phyloP scores from a whole-genome alignment of 2,888 invertebrate species.

The Monoplex corrugatus region DNA sequence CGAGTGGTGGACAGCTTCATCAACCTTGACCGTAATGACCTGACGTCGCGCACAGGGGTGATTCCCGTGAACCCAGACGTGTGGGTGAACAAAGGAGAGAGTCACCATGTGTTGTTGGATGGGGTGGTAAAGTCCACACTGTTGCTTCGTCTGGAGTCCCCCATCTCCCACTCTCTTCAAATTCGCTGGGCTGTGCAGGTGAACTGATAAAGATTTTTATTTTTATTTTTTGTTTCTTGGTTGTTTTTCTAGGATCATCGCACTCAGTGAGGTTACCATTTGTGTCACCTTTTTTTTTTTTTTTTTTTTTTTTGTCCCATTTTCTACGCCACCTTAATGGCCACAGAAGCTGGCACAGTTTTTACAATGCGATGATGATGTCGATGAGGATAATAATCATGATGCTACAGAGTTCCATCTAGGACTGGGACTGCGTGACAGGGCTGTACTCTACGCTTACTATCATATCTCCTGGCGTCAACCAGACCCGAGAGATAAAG shows the following conservation, averaged over 20 bases:
- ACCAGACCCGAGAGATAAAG: too few species aligned
- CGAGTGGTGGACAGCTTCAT: constrained; percentile 18
- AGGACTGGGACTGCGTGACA: too few species aligned
- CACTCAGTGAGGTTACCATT: not conserved
- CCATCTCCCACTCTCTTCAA: not conserved
- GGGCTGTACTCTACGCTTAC: too few species aligned
- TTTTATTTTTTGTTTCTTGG: not conserved
- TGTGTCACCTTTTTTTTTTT: not conserved
- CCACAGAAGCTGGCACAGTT: too few species aligned
- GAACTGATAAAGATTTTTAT: not conserved
- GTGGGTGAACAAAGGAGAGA: too few species aligned
- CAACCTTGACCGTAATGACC: not conserved
- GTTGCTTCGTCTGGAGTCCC: not conserved
- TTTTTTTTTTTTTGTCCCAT: not conserved
- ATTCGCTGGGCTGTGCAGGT: not conserved
- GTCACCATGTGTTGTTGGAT: not conserved
- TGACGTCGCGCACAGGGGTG: not conserved
- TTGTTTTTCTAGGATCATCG: not conserved
- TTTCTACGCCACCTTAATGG: too few species aligned
- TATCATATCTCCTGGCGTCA: too few species aligned
- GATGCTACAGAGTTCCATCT: too few species aligned
- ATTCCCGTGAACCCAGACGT: not conserved
- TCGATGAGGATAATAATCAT: too few species aligned
- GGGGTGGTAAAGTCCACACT: not conserved
- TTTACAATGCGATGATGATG: too few species aligned